Evolutionary conservation across 2,113 vertebrate species (phyloP).

Genomic region (Crotalus horridus): DNA sequence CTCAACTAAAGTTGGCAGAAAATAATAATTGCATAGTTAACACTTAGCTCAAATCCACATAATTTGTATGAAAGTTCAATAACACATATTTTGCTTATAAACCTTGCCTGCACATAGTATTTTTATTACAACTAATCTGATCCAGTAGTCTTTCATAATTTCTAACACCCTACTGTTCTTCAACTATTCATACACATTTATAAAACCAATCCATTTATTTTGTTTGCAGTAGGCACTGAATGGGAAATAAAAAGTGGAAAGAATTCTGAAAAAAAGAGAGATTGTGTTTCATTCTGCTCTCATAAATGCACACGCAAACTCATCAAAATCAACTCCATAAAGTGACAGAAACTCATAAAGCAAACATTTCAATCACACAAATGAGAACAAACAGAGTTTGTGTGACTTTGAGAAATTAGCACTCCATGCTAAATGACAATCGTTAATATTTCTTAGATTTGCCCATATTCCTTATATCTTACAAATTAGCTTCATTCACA

Average conservation of each 20-base stretch:
- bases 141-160: not conserved
- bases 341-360: not conserved
- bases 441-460: not conserved
- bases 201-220: slow-evolving; percentile 1
- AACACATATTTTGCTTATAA: not conserved
- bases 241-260: not conserved
- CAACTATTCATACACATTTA: not conserved
- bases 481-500: not conserved
- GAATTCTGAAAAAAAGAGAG: not conserved
- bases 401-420: not conserved
- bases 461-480: not conserved
- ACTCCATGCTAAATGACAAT: not conserved
- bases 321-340: slow-evolving; percentile 3
- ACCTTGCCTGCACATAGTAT: not conserved
- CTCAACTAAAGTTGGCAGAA: not conserved
- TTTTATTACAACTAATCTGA: not conserved
- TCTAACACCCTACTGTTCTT: not conserved
- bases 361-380: not conserved
- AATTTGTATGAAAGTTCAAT: not conserved
- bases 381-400: not conserved
- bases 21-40: slow-evolving; percentile 1
- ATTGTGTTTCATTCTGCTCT: not conserved
- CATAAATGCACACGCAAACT: not conserved
- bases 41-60: not conserved
- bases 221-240: not conserved